Conservation (phyloP, 1,140 invertebrate species). For the Drosophila rhopaloa region DNA sequence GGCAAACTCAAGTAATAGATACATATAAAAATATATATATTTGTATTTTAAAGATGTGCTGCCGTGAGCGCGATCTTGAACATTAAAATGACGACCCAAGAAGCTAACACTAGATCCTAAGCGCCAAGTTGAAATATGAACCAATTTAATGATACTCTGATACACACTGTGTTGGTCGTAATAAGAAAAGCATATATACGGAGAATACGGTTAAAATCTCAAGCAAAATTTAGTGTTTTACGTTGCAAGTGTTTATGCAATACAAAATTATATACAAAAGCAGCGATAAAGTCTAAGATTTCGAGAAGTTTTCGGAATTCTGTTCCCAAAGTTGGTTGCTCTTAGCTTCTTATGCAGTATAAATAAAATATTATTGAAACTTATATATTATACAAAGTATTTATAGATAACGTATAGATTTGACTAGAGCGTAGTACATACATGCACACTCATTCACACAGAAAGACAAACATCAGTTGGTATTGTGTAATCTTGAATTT, state of each 20-base stretch:
- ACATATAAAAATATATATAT: slow-evolving; percentile 37
- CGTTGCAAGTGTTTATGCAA: slow-evolving; percentile 35
- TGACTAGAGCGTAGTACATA: slow-evolving; percentile 63
- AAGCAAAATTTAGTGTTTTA: slow-evolving; percentile 42
- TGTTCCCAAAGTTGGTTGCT: slow-evolving; percentile 56
- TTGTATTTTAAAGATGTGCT: slow-evolving; percentile 26
- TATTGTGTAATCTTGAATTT: slow-evolving; percentile 56
- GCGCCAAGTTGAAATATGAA: slow-evolving; percentile 53
- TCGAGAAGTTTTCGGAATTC: slow-evolving; percentile 33
- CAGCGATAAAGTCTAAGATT: slow-evolving; percentile 10
- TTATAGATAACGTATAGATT: slow-evolving; percentile 64
- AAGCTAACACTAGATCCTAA: slow-evolving; percentile 63
- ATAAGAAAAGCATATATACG: slow-evolving; percentile 11
- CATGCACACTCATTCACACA: slow-evolving; percentile 52
- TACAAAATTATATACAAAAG: slow-evolving; percentile 13
- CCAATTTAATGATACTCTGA: slow-evolving; percentile 47
- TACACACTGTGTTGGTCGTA: slow-evolving; percentile 23
- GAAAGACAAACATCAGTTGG: slow-evolving; percentile 39
- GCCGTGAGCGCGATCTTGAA: slow-evolving; percentile 21
- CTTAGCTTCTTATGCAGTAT: slow-evolving; percentile 73
- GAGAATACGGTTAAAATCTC: slow-evolving; percentile 8
- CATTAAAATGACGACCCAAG: slow-evolving; percentile 7
- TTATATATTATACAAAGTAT: slow-evolving; percentile 58
- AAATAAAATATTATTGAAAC: slow-evolving; percentile 42
- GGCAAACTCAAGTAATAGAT: slow-evolving; percentile 34